These are phyloP conservation scores for Gopherus flavomarginatus DNA, from an alignment of 2,113 vertebrate species.

Conservation along the genomic window DNA sequence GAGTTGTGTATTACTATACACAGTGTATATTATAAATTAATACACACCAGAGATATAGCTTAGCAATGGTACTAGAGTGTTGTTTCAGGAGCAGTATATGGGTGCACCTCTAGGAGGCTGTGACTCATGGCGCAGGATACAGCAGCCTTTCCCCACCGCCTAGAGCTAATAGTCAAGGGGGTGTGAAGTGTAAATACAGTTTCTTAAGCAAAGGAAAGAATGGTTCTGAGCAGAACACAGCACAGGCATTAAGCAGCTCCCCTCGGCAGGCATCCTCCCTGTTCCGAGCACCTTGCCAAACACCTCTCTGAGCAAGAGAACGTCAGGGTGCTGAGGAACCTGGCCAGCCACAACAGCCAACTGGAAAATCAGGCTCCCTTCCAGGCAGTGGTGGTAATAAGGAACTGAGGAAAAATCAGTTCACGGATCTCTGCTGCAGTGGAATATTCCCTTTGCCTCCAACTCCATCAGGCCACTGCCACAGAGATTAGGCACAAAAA, in stretches of 20 bases:
- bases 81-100: neutral
- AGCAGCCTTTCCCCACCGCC: neutral
- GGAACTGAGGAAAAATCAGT: neutral
- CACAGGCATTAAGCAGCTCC: neutral
- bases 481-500: neutral
- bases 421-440: neutral
- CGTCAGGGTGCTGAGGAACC: neutral
- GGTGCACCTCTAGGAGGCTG: neutral
- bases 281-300: rapidly evolving
- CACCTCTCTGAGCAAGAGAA: rapidly evolving
- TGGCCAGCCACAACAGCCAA: rapidly evolving
- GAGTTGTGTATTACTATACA: conserved; percentile 67
- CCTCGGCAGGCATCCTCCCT: neutral
- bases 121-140: neutral
- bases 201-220: neutral
- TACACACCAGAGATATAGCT: conserved; percentile 60
- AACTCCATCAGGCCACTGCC: neutral
- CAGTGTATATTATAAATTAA: conserved; percentile 72
- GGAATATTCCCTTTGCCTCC: neutral
- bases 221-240: neutral
- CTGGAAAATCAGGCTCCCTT: neutral
- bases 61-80: conserved; percentile 49
- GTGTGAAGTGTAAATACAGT: neutral
- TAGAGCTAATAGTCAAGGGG: neutral
- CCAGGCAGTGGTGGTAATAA: neutral